These are phyloP conservation scores for Capitella teleta DNA, from an alignment of 1,140 invertebrate genomes.

Conservation along the genomic window DNA sequence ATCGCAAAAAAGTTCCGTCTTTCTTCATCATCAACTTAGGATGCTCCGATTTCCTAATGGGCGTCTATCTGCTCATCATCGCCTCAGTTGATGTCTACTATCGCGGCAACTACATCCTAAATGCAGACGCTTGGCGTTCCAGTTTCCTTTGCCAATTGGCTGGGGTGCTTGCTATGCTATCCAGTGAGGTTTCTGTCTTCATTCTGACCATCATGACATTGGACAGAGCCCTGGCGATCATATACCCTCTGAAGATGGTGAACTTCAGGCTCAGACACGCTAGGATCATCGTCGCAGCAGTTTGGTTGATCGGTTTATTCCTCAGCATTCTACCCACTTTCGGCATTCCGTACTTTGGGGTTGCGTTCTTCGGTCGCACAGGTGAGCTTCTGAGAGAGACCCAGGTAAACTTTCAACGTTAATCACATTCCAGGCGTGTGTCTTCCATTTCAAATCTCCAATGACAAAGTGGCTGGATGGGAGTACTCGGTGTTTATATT, in stretches of 20 bases:
- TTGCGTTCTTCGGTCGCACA: slow-evolving; percentile 16
- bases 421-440: slow-evolving; percentile 6
- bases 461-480: slow-evolving; percentile 7
- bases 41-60: slow-evolving; percentile 27
- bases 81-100: slow-evolving; percentile 20
- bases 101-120: slow-evolving; percentile 19
- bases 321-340: slow-evolving; percentile 16
- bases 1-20: slow-evolving; percentile 21
- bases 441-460: slow-evolving; percentile 10
- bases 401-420: background rate
- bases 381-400: background rate
- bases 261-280: slow-evolving; percentile 10
- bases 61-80: slow-evolving; percentile 27
- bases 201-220: slow-evolving; percentile 24
- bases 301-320: slow-evolving; percentile 16
- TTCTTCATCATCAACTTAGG: slow-evolving; percentile 21
- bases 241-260: slow-evolving; percentile 18
- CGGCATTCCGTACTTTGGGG: slow-evolving; percentile 7
- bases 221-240: slow-evolving; percentile 20
- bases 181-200: slow-evolving; percentile 20
- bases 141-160: slow-evolving; percentile 20
- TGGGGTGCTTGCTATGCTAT: slow-evolving; percentile 21
- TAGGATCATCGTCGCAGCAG: background rate
- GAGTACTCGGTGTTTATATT: slow-evolving; percentile 13
- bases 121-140: slow-evolving; percentile 20